Conservation (phyloP, 2,113 vertebrate species). For the Centropus unirufus region DNA sequence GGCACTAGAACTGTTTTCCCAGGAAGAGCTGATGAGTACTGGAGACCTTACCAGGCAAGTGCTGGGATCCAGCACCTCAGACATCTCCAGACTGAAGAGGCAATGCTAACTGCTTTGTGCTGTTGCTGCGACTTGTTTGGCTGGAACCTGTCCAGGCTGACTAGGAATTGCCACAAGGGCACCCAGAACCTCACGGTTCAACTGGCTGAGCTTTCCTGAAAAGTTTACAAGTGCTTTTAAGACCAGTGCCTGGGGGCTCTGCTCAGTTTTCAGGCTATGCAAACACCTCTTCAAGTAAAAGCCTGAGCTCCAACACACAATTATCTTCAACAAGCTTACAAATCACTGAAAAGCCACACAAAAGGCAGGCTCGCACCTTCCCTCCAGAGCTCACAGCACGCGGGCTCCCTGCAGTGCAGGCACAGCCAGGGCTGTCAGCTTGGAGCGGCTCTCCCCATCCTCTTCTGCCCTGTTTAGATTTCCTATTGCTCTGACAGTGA, state of each 20-base stretch:
- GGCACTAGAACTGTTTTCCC: background rate
- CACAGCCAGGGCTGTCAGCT: background rate
- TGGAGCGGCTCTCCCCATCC: background rate
- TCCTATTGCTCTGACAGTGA: background rate
- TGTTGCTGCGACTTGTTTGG: fast-evolving
- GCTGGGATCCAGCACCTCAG: background rate
- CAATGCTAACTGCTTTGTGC: background rate
- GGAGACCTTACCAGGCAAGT: background rate
- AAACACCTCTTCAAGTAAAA: background rate
- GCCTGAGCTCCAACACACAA: background rate
- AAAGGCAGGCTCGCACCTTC: background rate
- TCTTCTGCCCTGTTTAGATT: background rate
- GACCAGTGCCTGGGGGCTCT: background rate
- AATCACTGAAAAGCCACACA: background rate
- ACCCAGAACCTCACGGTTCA: background rate
- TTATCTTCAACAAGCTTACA: background rate
- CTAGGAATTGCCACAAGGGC: background rate
- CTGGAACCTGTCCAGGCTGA: background rate
- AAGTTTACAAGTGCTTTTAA: background rate
- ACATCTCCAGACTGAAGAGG: background rate
- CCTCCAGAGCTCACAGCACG: background rate
- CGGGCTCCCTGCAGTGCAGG: background rate
- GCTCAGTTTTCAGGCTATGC: background rate
- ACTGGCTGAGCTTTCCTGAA: background rate
- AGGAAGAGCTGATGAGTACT: background rate